Evolutionary conservation across 2,797 vertebrate species (phyloP), one percentile per base, ranked within the genome.

Genomic region (Spatula clypeata): DNA sequence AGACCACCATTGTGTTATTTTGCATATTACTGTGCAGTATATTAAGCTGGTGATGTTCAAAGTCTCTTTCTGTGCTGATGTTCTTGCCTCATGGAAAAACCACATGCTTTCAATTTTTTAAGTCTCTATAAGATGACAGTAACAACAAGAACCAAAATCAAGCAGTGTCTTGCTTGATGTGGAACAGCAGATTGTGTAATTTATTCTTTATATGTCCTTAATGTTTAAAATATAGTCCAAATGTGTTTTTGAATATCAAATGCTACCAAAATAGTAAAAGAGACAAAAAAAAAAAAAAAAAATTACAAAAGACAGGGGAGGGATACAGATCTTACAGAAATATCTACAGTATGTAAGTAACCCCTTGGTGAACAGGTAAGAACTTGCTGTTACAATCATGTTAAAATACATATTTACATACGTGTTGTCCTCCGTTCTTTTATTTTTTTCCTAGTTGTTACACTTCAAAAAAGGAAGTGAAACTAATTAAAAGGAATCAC

Each of bases 141-240:
- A 96, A 96, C 64, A 93, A 82, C 86, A 96, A 94, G 87, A 95
- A 97, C 24, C 36, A 92, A 96, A 97, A 95, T 49, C 24, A 49
- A 49, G 36, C 86, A 72, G 70, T 32, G n/a, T 96, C 34, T 57
- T 92, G 58, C 77, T 88, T 93, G 55, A 69, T 90, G 54, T 84
- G 62, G 79, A 97, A 92, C 86, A 42, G 27, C 70, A 96, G 96
- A 91, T 85, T 18, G 3, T 79, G 51, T 80, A 95, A 94, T 81
- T 94, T 86, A 93, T 76, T 95, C 58, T 76, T 85, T 91, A 60
- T 66, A 81, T 67, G 74, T 74, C 47, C 87, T 88, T 75, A 94
- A 71, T 11, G 1, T 91, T 95, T 95, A 67, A 95, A 95, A 95
- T 87, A 83, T 11, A 94, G 38, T 93, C 95, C 62, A 76, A 96